phyloP scores from a whole-genome alignment of 2,113 vertebrate species.

The Nyctibius bracteatus region DNA sequence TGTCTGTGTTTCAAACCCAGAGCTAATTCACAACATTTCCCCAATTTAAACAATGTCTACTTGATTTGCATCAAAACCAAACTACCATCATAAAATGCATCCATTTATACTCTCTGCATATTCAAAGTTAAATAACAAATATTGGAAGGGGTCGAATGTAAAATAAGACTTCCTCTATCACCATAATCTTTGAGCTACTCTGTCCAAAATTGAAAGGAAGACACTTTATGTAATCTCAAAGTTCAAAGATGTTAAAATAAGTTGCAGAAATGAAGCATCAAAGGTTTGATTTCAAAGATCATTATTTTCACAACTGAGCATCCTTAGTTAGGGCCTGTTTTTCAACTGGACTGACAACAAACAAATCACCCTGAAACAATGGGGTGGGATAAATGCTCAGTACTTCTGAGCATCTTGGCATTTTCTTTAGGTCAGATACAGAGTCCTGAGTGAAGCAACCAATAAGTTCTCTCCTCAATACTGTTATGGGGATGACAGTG shows the following conservation, averaged over 20 bases:
- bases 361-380: neutral
- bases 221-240: neutral
- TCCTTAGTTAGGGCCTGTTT: neutral
- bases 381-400: neutral
- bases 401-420: neutral
- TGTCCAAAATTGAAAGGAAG: neutral
- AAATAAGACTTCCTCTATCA: neutral
- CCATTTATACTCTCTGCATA: neutral
- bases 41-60: neutral
- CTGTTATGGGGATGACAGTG: neutral
- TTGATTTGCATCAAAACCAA: neutral
- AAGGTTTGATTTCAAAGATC: neutral
- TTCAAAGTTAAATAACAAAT: neutral
- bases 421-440: neutral
- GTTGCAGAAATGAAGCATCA: neutral
- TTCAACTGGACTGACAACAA: neutral
- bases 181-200: neutral
- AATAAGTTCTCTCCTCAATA: neutral
- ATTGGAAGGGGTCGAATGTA: neutral
- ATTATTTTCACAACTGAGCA: neutral
- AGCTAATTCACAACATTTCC: neutral
- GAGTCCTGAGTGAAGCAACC: neutral
- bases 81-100: neutral
- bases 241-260: neutral
- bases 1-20: neutral